Evolutionary conservation across 2,797 vertebrate genomes (phyloP).

Genomic region (Furcifer pardalis): DNA sequence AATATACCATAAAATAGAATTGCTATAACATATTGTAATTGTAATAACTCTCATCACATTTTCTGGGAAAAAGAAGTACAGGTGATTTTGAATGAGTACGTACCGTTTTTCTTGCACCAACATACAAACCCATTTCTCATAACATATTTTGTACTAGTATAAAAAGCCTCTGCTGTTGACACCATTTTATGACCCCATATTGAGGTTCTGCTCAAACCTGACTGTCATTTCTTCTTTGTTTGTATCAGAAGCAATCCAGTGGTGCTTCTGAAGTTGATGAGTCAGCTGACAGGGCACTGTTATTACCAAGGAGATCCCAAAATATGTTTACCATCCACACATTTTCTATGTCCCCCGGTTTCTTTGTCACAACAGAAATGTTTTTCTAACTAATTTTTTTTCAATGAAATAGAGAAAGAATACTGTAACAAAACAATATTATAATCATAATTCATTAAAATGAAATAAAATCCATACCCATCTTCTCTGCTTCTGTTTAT

Average conservation of each 20-base stretch:
- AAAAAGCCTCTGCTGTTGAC: not conserved
- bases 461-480: no score
- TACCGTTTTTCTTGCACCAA: not conserved
- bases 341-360: no score
- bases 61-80: constrained; percentile 38
- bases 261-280: no score
- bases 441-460: not conserved
- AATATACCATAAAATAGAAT: constrained; percentile 55
- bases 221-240: no score
- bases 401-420: not conserved
- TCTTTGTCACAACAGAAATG: not conserved
- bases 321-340: no score
- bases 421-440: not conserved
- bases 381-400: not conserved
- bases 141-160: not conserved
- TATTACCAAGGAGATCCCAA: no score
- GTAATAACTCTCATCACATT: constrained; percentile 23
- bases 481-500: no score
- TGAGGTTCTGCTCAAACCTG: no score
- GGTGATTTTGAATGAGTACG: constrained; percentile 38
- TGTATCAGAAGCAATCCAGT: no score
- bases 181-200: no score
- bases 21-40: constrained; percentile 49
- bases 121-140: not conserved
- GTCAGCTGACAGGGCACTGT: no score